These are phyloP conservation scores for Tenthredo amoena DNA, from an alignment of 2,888 invertebrate genomes.

Conservation along the genomic window DNA sequence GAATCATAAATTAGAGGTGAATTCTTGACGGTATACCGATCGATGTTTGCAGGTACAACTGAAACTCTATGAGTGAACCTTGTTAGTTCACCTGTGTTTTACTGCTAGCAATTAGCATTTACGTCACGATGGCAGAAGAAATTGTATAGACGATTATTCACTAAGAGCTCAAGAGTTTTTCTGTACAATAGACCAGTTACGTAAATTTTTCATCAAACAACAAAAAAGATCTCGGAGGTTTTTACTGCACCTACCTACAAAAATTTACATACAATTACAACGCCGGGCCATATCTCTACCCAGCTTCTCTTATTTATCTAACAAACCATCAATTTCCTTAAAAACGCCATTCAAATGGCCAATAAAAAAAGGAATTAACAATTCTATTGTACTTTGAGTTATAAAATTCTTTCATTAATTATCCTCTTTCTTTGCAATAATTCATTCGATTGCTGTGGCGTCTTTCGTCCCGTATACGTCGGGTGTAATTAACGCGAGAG, in stretches of 20 bases:
- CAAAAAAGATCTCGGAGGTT: background rate
- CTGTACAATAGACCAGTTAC: background rate
- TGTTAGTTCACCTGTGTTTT: background rate
- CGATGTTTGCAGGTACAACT: background rate
- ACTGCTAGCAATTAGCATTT: background rate
- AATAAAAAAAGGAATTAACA: conserved; percentile 6
- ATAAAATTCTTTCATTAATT: background rate
- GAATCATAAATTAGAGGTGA: conserved; percentile 1
- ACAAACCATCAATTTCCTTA: conserved; percentile 1
- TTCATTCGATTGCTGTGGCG: background rate
- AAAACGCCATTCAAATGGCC: conserved; percentile 3
- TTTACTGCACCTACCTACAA: background rate
- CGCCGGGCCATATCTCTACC: background rate
- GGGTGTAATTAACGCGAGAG: background rate
- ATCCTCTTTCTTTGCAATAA: background rate
- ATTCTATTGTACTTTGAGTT: conserved; percentile 20
- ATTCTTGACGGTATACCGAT: background rate
- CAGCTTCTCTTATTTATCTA: conserved; percentile 18
- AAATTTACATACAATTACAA: conserved; percentile 24
- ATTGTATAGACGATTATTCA: background rate
- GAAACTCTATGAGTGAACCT: background rate
- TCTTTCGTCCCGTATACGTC: background rate
- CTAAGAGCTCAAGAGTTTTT: background rate
- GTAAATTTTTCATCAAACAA: background rate
- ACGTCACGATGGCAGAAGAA: background rate